These are phyloP conservation scores for Pogonocherus hispidulus DNA, from an alignment of 2,888 invertebrate genomes.

Conservation along the genomic window DNA sequence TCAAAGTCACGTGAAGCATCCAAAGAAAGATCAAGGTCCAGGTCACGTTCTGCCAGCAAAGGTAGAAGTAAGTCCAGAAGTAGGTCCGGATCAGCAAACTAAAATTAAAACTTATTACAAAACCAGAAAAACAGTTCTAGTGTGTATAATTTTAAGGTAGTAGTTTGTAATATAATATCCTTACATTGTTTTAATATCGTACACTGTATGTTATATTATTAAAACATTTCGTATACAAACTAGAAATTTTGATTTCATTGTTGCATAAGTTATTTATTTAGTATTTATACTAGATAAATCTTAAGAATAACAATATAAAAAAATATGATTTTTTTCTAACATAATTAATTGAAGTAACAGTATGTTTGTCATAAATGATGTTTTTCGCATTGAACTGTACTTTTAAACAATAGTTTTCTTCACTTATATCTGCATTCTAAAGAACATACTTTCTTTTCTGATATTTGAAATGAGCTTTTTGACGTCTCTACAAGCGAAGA, in stretches of 20 bases:
- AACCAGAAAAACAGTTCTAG: constrained; percentile 38
- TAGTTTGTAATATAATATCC: constrained; percentile 24
- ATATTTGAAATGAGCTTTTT: constrained; percentile 75
- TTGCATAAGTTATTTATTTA: neutral
- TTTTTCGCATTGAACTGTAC: too few species aligned
- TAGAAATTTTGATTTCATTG: constrained; percentile 13
- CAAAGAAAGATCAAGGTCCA: constrained; percentile 63
- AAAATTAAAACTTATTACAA: constrained; percentile 38
- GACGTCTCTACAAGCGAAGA: constrained; percentile 72
- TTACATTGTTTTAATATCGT: constrained; percentile 22
- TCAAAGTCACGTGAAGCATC: constrained; percentile 63
- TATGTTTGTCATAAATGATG: neutral
- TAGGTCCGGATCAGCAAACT: constrained; percentile 62
- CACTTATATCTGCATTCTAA: neutral
- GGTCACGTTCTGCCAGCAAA: constrained; percentile 64
- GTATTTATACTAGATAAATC: too few species aligned
- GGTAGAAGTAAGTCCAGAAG: constrained; percentile 61
- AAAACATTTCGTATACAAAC: constrained; percentile 6
- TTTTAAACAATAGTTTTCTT: too few species aligned
- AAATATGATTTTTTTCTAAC: too few species aligned
- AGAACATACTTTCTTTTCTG: constrained; percentile 21
- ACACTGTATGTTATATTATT: constrained; percentile 15
- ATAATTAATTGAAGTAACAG: too few species aligned
- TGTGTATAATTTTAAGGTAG: constrained; percentile 43
- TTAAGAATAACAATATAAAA: too few species aligned